Conservation (phyloP, 2,113 vertebrate species). For the Nestor notabilis region DNA sequence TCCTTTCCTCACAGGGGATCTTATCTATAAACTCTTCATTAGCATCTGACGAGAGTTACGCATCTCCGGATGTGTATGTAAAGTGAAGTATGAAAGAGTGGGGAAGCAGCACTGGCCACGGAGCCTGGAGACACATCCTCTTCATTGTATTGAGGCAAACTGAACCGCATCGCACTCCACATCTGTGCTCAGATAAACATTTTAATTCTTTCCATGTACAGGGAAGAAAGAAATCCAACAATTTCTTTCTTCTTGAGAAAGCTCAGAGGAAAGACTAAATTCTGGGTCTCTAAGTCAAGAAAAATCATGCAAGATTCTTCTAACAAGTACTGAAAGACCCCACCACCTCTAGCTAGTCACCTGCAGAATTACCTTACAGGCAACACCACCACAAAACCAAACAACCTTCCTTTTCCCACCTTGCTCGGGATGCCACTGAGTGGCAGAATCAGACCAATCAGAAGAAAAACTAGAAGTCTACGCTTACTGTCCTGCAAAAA, state of each 20-base stretch:
- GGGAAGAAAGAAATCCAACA: not conserved
- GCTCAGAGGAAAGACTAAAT: not conserved
- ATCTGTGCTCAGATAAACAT: not conserved
- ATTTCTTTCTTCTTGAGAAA: not conserved
- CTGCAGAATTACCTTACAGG: not conserved
- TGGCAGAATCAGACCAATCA: not conserved
- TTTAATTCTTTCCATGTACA: not conserved
- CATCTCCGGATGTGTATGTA: not conserved
- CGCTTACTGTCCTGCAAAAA: not conserved
- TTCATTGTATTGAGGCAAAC: not conserved
- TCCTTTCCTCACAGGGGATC: not conserved
- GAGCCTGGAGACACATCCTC: not conserved
- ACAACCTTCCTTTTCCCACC: not conserved
- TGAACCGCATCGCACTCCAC: not conserved
- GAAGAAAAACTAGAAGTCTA: not conserved
- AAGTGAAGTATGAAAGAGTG: not conserved
- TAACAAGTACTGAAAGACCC: not conserved
- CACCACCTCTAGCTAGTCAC: not conserved
- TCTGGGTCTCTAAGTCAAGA: not conserved
- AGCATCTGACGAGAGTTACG: not conserved
- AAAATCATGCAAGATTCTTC: not conserved
- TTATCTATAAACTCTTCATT: not conserved
- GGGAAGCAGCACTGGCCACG: not conserved
- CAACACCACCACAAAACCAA: not conserved
- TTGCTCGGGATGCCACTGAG: not conserved